Conservation (phyloP, 2,888 invertebrate genomes). For the Spisula subtruncata region DNA sequence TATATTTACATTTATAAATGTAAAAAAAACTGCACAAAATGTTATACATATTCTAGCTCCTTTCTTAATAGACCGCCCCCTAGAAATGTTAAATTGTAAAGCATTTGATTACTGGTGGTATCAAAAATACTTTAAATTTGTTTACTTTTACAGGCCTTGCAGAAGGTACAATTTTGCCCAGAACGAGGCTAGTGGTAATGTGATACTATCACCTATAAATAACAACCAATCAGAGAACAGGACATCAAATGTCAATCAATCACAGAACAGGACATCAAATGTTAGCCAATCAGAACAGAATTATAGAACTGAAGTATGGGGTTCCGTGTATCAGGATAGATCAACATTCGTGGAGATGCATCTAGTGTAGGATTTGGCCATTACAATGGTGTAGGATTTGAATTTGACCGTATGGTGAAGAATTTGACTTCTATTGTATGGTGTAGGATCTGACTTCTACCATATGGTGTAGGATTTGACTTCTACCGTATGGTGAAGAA, state of each 20-base stretch:
- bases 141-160: background rate
- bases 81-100: too few species aligned
- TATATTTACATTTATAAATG: too few species aligned
- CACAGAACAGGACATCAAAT: conserved; percentile 10
- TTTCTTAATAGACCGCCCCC: background rate
- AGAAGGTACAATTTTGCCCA: conserved; percentile 8
- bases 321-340: conserved; percentile 59
- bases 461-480: too few species aligned
- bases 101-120: too few species aligned
- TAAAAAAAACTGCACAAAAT: background rate
- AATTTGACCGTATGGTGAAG: too few species aligned
- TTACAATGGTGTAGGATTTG: background rate
- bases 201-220: conserved; percentile 22
- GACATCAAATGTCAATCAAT: conserved; percentile 28
- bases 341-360: conserved; percentile 69
- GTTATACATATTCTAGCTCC: background rate
- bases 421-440: too few species aligned
- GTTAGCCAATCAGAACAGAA: conserved; percentile 35
- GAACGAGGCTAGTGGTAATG: background rate
- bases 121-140: background rate
- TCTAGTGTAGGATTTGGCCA: conserved; percentile 53
- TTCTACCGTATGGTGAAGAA: background rate
- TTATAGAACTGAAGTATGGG: conserved; percentile 51
- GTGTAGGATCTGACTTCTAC: background rate
- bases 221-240: conserved; percentile 21